phyloP scores from a whole-genome alignment of 2,113 vertebrate genomes.

The Arvicanthis niloticus region DNA sequence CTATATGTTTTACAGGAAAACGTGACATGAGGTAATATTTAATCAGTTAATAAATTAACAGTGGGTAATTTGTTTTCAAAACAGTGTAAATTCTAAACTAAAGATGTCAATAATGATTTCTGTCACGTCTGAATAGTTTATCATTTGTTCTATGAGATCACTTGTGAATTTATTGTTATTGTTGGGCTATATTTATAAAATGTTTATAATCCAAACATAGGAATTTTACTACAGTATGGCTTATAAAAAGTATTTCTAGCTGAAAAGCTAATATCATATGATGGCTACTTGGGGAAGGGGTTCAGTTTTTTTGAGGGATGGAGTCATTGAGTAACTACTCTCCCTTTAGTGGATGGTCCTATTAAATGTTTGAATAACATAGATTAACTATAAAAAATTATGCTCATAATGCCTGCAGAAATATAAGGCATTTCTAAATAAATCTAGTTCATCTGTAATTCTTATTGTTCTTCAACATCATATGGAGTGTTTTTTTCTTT shows the following conservation, averaged over 20 bases:
- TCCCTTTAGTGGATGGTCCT: background rate
- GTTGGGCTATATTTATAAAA: background rate
- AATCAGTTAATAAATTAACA: background rate
- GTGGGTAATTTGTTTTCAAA: background rate
- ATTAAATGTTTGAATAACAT: background rate
- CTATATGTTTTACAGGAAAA: background rate
- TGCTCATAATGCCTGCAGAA: too few species aligned
- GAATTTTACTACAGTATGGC: background rate
- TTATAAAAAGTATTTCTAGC: background rate
- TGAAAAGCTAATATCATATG: background rate
- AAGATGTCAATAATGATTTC: background rate
- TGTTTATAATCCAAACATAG: conserved; percentile 11
- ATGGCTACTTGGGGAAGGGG: background rate
- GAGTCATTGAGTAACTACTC: background rate
- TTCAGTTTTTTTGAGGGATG: background rate
- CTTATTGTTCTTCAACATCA: background rate
- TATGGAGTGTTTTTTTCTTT: background rate
- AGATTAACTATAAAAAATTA: background rate
- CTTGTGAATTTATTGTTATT: background rate
- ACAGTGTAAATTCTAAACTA: background rate
- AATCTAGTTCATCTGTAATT: background rate
- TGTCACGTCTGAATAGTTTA: background rate
- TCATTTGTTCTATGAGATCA: background rate
- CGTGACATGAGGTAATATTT: background rate
- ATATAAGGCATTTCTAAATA: background rate